These are phyloP conservation scores for Climacteris rufus DNA, from an alignment of 2,113 vertebrate genomes.

Conservation along the genomic window DNA sequence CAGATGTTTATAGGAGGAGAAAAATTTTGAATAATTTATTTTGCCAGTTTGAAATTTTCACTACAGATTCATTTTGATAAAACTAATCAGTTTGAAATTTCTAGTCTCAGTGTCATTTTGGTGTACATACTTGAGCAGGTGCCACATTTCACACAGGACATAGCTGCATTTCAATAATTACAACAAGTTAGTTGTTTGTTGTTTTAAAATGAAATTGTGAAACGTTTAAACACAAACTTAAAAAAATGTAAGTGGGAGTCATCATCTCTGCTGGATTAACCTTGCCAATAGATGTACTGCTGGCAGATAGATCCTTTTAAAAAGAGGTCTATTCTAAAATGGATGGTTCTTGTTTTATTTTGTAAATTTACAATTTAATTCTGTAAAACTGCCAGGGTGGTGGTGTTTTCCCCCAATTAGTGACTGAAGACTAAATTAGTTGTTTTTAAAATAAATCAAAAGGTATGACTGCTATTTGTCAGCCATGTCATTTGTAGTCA, in stretches of 20 bases:
- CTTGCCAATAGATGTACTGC: not conserved
- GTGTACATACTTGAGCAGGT: not conserved
- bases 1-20: slow-evolving; percentile 23
- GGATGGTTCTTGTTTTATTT: not conserved
- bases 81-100: not conserved
- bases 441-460: not conserved
- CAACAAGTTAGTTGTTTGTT: not conserved
- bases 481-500: not conserved
- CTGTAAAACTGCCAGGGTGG: not conserved
- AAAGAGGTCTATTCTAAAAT: not conserved
- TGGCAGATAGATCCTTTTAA: not conserved
- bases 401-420: rapidly evolving
- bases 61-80: not conserved
- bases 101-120: not conserved
- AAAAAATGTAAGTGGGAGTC: not conserved
- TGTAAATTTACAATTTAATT: not conserved
- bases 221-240: not conserved
- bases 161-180: not conserved
- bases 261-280: not conserved
- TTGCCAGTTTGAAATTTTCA: not conserved
- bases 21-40: not conserved
- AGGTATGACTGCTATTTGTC: not conserved
- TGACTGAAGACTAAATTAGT: not conserved
- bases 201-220: not conserved
- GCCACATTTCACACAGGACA: not conserved